phyloP scores from a whole-genome alignment of 2,113 vertebrate genomes.

The Melierax canorus region DNA sequence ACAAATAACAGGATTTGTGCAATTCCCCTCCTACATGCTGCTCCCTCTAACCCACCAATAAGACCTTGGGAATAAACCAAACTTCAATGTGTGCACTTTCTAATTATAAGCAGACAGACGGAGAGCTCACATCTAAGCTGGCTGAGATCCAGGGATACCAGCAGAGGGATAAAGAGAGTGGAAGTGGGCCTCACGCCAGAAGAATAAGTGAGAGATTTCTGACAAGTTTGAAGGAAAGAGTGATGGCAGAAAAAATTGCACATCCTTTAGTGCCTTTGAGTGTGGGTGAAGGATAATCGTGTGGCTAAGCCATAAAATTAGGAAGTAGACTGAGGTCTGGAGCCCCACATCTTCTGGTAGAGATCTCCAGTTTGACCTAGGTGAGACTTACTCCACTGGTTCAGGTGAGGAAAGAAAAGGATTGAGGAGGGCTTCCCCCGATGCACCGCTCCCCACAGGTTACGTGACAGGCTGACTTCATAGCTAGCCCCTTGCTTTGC shows the following conservation, averaged over 20 bases:
- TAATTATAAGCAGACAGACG: conserved; percentile 15
- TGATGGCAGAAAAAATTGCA: neutral
- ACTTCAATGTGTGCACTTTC: neutral
- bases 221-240: conserved; percentile 29
- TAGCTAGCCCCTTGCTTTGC: neutral
- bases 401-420: neutral
- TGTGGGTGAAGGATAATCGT: neutral
- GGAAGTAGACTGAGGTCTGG: neutral
- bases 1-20: conserved; percentile 56
- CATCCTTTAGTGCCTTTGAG: neutral
- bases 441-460: neutral
- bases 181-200: conserved; percentile 14
- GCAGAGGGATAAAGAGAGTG: neutral
- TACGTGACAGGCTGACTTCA: neutral
- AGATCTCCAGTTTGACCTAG: neutral
- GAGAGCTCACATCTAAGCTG: conserved; percentile 18
- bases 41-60: neutral
- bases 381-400: neutral
- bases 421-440: neutral
- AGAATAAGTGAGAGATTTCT: neutral
- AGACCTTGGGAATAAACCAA: conserved; percentile 5
- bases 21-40: neutral
- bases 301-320: neutral
- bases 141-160: conserved; percentile 30
- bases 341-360: neutral